Base-by-base conservation (phyloP, 2,113 vertebrate species). In the Sardina pilchardus region DNA sequence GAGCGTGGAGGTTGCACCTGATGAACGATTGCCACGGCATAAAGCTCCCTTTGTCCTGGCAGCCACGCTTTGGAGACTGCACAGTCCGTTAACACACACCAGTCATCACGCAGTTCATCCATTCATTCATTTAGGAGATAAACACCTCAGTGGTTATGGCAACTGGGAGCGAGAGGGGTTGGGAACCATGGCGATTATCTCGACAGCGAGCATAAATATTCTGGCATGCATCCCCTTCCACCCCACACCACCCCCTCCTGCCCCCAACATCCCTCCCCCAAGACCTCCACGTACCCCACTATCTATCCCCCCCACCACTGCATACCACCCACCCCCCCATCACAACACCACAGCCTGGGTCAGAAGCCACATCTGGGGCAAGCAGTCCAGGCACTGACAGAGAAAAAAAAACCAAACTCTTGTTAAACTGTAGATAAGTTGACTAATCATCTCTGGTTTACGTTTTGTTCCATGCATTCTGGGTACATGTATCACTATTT, bases 171-270 rank as follows among this genome's bases (percentile, higher is more conserved):
- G 92, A 93, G 94, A 94, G 92, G 34, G 93, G 91, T 89, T 92
- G 91, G 87, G 87, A 86, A 91, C 86, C 91, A 92, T 94, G 92
- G 94, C 91, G 92, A 93, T 91, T 93, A 88, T 95, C 94, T 94
- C 93, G 91, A 93, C 90, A 93, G 94, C 93, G 93, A 92, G 91
- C 94, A 95, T 96, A 95, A 96, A 95, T 96, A 93, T 94, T 94
- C 95, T 96, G 96, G 95, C 95, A 95, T 91, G 89, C 91, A 85
- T 94, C 94, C 91, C 92, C 88, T 85, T 91, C 91, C 94, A 82
- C 82, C 85, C 44, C 91, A 17, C 30, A 36, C 30, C 30, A 3
- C 67, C 67, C 34, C 36, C 90, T 87, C 85, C n/a, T 88, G 89
- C 93, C 92, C 90, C 89, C 89, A 92, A 39, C 83, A 82, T 90